Conservation (phyloP, 2,113 vertebrate genomes). For the Aldabrachelys gigantea region DNA sequence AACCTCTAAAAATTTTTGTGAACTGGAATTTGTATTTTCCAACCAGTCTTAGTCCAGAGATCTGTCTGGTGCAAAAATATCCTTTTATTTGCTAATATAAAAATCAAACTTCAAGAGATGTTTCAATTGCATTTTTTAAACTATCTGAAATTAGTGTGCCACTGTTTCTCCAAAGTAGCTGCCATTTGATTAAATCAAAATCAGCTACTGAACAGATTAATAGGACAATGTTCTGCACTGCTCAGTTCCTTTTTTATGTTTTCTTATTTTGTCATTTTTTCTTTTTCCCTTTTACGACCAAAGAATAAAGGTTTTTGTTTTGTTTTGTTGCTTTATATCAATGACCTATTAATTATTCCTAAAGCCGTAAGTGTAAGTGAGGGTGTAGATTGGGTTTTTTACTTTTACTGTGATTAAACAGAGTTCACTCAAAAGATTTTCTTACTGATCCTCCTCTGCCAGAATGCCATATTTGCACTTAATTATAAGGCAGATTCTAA, state of each 20-base stretch:
- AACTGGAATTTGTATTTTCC: too few species aligned
- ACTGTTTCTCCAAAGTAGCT: neutral
- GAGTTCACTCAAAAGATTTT: neutral
- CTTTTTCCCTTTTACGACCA: neutral
- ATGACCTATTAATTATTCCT: neutral
- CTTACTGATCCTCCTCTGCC: neutral
- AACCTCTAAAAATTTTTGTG: too few species aligned
- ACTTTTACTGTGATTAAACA: neutral
- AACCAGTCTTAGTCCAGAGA: too few species aligned
- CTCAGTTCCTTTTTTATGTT: neutral
- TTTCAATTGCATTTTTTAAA: neutral
- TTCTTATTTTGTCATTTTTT: neutral
- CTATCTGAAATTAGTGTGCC: neutral
- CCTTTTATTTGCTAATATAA: neutral
- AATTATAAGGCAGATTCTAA: neutral
- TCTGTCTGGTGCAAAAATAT: too few species aligned
- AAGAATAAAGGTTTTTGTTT: neutral
- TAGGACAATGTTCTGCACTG: neutral
- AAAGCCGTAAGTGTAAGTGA: neutral
- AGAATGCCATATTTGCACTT: neutral
- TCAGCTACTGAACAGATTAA: neutral
- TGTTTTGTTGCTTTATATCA: neutral
- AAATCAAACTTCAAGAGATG: neutral
- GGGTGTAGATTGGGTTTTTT: fast-evolving
- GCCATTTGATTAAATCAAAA: neutral